Evolutionary conservation across 2,797 vertebrate species (phyloP), one percentile per base, ranked within the genome.

Genomic region (Gymnothorax reevesii): DNA sequence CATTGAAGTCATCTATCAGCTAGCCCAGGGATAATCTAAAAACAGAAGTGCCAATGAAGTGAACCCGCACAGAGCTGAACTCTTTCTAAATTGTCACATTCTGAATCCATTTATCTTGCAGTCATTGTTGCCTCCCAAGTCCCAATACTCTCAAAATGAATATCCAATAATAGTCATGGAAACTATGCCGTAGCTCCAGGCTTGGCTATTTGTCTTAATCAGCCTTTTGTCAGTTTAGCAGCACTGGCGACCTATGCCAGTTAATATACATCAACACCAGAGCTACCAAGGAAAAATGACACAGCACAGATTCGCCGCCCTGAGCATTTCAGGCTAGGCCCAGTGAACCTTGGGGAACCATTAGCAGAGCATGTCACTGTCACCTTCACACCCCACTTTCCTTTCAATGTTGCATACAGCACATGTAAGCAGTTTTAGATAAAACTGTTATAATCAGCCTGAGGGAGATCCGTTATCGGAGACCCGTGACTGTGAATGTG

Each of bases 221-320:
- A 93, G 88, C 90, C 88, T 89, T 82, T 64, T 83, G 87, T 92
- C 91, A 93, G 91, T 92, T 91, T 92, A 94, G 91, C 95, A 94
- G 92, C 95, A 92, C 95, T 95, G 94, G 95, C 95, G 95, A 96
- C 94, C 94, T 94, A 95, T 95, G 93, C 91, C 92, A 89, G 92
- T 94, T 95, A 94, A 95, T 95, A 94, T 92, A 94, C 91, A 94
- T 94, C 90, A 90, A 85, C 86, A 64, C 86, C 92, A 91, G 90
- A 90, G 89, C 88, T 27, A 89, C 89, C 83, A 87, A 89, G 91
- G 91, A 93, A 73, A 64, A 90, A 52, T 22, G 17, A 80, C 64
- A 80, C 49, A 80, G 55, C 49, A 80, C 77, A 80, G 77, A 80
- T 80, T 80, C 9, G 4, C 77, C 22, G 87, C 90, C 92, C 80